Percentiles rank a stretch among this genome's conserved stretches.
Evolutionary conservation across 2,797 vertebrate genomes (phyloP).

Genomic region (Gambelia wislizenii): DNA sequence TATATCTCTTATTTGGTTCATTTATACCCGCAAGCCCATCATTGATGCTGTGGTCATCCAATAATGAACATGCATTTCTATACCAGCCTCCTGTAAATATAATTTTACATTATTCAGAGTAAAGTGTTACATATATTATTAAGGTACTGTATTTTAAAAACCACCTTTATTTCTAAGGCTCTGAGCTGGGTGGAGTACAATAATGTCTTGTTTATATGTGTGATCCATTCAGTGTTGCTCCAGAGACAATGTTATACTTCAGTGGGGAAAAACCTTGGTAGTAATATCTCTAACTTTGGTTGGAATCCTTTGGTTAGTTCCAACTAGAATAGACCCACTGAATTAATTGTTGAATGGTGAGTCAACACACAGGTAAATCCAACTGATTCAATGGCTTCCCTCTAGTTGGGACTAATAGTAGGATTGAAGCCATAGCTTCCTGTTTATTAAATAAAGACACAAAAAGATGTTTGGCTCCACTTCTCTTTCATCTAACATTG

Average conservation of each 20-base stretch:
- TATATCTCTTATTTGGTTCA: not conserved
- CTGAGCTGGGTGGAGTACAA: not conserved
- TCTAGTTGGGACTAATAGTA: not conserved
- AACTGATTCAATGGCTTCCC: no score
- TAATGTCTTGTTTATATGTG: not conserved
- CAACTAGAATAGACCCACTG: no score
- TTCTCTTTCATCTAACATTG: no score
- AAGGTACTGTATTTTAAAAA: not conserved
- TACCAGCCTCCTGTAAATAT: not conserved
- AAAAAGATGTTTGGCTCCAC: no score
- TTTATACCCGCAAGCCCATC: not conserved
- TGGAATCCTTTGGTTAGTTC: no score
- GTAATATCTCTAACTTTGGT: not conserved
- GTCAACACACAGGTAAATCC: no score
- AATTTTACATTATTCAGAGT: not conserved
- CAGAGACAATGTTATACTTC: not conserved
- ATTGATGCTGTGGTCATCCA: not conserved
- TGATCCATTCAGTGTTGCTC: not conserved
- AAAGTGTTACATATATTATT: not conserved
- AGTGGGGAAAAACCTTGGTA: not conserved
- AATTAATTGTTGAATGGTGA: no score
- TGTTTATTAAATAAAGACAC: no score
- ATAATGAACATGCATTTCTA: not conserved
- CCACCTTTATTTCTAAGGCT: no score
- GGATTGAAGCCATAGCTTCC: not conserved